Percentiles rank a stretch among this genome's conserved stretches.
Evolutionary conservation across 2,888 invertebrate species (phyloP).

Genomic region (Stenoptilia bipunctidactyla): DNA sequence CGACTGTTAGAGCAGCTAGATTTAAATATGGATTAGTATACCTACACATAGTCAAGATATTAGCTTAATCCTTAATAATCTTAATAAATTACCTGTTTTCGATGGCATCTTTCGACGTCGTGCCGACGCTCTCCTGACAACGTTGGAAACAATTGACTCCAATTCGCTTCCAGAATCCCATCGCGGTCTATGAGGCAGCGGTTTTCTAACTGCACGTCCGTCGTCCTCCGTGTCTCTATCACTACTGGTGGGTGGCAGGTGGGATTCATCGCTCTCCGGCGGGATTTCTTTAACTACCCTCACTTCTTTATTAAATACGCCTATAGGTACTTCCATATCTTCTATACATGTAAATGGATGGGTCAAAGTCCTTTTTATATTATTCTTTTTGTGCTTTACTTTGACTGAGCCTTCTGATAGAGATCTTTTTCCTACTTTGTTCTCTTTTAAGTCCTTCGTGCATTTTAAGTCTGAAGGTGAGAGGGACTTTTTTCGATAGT

Average conservation of each 20-base stretch:
- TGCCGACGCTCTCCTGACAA: conserved; percentile 75
- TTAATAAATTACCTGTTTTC: conserved; percentile 47
- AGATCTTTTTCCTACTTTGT: conserved; percentile 48
- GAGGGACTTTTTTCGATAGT: conserved; percentile 63
- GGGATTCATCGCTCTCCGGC: conserved; percentile 60
- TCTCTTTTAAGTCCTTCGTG: conserved; percentile 43
- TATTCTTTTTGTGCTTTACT: conserved; percentile 61
- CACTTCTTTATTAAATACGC: conserved; percentile 38
- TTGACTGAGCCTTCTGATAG: conserved; percentile 61
- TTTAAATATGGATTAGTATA: too few species aligned
- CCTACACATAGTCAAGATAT: too few species aligned
- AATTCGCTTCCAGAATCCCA: conserved; percentile 68
- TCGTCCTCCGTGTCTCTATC: conserved; percentile 66
- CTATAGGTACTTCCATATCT: conserved; percentile 45
- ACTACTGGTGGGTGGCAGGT: conserved; percentile 59
- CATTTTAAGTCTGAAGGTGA: conserved; percentile 61
- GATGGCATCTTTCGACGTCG: conserved; percentile 67
- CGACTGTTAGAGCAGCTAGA: too few species aligned
- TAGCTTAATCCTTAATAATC: too few species aligned
- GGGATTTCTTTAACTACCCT: conserved; percentile 27
- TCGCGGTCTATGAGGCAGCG: conserved; percentile 34
- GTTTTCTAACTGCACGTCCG: conserved; percentile 35
- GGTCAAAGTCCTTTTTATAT: conserved; percentile 60
- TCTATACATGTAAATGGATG: conserved; percentile 55
- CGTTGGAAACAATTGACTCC: conserved; percentile 74